phyloP scores from a whole-genome alignment of 1,140 invertebrate species.

The Ostrea denselamellosa region DNA sequence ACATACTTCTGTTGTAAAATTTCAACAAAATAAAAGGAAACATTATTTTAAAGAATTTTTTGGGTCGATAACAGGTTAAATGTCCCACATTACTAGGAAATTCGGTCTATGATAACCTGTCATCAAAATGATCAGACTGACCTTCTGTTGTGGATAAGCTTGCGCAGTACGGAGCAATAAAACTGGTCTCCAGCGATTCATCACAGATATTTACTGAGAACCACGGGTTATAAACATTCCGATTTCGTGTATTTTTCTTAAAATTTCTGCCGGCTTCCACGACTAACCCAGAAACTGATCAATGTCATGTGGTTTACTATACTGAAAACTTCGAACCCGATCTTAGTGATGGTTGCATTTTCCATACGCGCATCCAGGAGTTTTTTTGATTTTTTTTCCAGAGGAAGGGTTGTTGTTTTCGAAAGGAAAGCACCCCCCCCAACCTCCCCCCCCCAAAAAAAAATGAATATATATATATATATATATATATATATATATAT shows the following conservation, averaged over 20 bases:
- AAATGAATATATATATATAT: no score
- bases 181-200: neutral
- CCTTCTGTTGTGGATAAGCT: neutral
- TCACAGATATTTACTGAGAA: neutral
- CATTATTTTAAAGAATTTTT: neutral
- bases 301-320: neutral
- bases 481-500: no score
- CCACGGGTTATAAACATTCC: neutral
- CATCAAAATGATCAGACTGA: neutral
- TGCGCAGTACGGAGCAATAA: neutral
- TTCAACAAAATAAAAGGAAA: neutral
- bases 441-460: no score
- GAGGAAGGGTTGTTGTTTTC: no score
- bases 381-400: no score
- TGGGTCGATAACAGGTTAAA: neutral
- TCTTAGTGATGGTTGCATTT: neutral
- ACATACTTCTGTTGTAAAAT: no score
- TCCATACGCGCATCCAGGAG: no score
- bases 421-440: no score
- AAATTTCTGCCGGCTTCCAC: no score
- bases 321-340: neutral
- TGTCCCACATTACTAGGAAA: neutral
- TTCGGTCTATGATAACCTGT: neutral
- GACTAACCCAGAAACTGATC: neutral
- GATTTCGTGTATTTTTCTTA: neutral